A percentile compares a stretch with the other conserved stretches of the same genome.
These are phyloP conservation scores for Spodoptera frugiperda DNA, from an alignment of 1,140 invertebrate genomes.

Conservation along the genomic window DNA sequence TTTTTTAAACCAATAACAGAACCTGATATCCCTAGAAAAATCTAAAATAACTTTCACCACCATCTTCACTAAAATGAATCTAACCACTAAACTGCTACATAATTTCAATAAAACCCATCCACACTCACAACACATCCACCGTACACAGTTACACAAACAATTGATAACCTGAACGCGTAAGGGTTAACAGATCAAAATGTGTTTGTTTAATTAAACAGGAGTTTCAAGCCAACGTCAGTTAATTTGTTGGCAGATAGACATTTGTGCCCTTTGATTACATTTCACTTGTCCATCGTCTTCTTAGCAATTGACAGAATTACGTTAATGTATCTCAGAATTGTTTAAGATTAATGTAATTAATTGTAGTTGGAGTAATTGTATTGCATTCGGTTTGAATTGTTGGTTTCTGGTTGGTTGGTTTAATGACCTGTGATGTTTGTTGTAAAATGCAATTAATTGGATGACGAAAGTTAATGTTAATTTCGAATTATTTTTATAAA, in stretches of 20 bases:
- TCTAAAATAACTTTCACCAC: too few relatives aligned
- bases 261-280: constrained; percentile 71
- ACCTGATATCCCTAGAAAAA: too few relatives aligned
- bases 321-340: constrained; percentile 31
- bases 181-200: constrained; percentile 56
- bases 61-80: too few relatives aligned
- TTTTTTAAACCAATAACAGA: too few relatives aligned
- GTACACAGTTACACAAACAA: constrained; percentile 5
- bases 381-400: background rate
- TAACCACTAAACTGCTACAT: too few relatives aligned
- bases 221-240: constrained; percentile 65
- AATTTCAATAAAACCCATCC: background rate
- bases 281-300: constrained; percentile 59
- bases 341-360: constrained; percentile 17
- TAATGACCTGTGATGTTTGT: too few relatives aligned
- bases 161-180: constrained; percentile 44
- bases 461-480: too few relatives aligned
- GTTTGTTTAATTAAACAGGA: constrained; percentile 66
- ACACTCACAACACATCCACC: background rate
- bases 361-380: background rate
- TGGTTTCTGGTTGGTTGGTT: background rate
- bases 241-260: constrained; percentile 60
- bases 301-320: constrained; percentile 41
- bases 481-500: too few relatives aligned
- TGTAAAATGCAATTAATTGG: too few relatives aligned